These are phyloP conservation scores for Festucalex cinctus DNA, from an alignment of 2,113 vertebrate species.

Conservation along the genomic window DNA sequence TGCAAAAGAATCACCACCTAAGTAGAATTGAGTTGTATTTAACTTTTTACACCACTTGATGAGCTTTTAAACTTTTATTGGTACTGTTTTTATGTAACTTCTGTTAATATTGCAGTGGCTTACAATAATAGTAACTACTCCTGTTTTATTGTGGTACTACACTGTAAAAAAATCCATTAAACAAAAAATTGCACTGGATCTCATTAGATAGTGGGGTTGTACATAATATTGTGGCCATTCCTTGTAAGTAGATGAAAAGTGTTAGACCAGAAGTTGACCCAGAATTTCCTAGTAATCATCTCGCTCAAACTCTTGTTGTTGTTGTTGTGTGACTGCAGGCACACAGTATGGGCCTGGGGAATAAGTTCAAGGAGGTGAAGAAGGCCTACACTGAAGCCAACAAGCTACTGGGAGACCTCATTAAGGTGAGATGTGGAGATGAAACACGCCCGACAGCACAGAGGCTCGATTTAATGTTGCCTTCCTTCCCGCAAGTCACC, in stretches of 20 bases:
- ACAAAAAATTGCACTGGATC: no score
- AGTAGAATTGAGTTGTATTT: no score
- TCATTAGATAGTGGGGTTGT: no score
- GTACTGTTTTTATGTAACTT: no score
- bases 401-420: constrained; percentile 92
- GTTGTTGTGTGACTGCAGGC: constrained; percentile 72
- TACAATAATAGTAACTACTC: no score
- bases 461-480: background rate
- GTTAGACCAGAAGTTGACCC: constrained; percentile 18
- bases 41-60: no score
- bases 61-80: no score
- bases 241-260: background rate
- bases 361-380: constrained; percentile 97
- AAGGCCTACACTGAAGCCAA: constrained; percentile 91
- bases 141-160: no score
- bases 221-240: no score
- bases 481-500: background rate
- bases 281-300: background rate
- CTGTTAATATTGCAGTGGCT: no score
- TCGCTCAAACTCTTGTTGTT: background rate
- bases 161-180: no score
- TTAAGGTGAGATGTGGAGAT: constrained; percentile 80
- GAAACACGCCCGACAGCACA: background rate
- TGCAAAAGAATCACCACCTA: no score
- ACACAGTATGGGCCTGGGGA: constrained; percentile 94